A percentile compares a stretch with the other conserved stretches of the same genome.
phyloP scores from a whole-genome alignment of 2,888 invertebrate species.

The Nephrotoma appendiculata region DNA sequence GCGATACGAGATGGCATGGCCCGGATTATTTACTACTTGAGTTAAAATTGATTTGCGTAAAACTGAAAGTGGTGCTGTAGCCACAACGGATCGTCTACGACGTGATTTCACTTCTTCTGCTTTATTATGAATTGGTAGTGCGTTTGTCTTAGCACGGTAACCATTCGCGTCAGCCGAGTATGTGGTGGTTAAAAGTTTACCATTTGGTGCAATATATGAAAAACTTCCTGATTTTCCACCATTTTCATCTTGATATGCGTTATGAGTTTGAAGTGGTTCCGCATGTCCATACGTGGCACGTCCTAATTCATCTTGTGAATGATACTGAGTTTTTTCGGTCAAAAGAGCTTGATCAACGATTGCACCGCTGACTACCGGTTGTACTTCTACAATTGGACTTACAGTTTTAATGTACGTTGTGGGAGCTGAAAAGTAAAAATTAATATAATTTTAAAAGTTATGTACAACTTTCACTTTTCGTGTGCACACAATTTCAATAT shows the following conservation, averaged over 20 bases:
- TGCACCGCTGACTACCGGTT: slow-evolving; percentile 8
- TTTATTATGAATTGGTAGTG: slow-evolving; percentile 21
- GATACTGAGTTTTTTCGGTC: slow-evolving; percentile 27
- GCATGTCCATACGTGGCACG: slow-evolving; percentile 30
- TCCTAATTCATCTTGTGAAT: slow-evolving; percentile 31
- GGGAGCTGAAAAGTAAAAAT: neutral
- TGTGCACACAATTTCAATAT: neutral
- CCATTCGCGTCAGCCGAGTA: slow-evolving; percentile 33
- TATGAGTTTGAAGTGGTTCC: slow-evolving; percentile 28
- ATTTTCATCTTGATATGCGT: slow-evolving; percentile 26
- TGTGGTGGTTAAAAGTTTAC: slow-evolving; percentile 29
- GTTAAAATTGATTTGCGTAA: slow-evolving; percentile 23
- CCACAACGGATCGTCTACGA: slow-evolving; percentile 8
- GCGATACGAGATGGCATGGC: slow-evolving; percentile 30
- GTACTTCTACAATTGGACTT: neutral
- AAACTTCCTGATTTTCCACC: slow-evolving; percentile 32
- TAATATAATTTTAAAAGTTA: neutral
- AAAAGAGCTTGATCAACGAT: slow-evolving; percentile 15
- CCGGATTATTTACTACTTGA: slow-evolving; percentile 30
- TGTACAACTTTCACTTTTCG: neutral
- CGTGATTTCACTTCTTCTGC: slow-evolving; percentile 10
- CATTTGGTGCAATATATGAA: slow-evolving; percentile 34
- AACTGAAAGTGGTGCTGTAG: slow-evolving; percentile 11
- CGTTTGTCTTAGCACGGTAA: slow-evolving; percentile 33
- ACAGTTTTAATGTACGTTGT: neutral